Base-by-base conservation (phyloP, 2,888 invertebrate species). In the Trachelus iudaicus region DNA sequence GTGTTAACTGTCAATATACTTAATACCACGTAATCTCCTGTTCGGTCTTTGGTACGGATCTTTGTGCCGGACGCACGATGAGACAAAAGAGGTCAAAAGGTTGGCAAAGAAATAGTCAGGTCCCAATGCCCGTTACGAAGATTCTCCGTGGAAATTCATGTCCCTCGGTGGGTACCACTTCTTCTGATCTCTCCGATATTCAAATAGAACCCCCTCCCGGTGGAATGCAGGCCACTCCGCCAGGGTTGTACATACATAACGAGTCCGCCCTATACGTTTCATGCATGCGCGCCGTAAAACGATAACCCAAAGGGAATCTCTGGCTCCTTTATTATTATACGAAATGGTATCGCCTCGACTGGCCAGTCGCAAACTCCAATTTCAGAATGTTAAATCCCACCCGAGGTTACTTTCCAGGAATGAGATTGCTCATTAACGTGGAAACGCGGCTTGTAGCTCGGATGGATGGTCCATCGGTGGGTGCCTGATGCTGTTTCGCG, bases 141-240 rank as follows among this genome's bases (percentile, higher is more conserved):
- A 56, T 68, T 33, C 34, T 31, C 34, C 73, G 79, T 78, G 79
- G 82, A 85, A 83, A 84, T 81, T 77, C 56, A 15, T 23, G 56
- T 56, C 23, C 23, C 56, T 56, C 56, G 73, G 69, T 75, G 77
- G 73, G 69, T 75, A 81, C 71, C 81, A 79, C 77, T 78, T 74
- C 77, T 80, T 75, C 83, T 81, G 85, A 86, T 86, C 82, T 56
- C 77, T 81, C 82, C 83, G 87, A 87, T 87, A 88, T 89, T 87
- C 86, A 87, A 87, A 87, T 87, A 83, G n/a, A 79, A 82, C 73
- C 79, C 81, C 76, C 80, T 83, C 81, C 80, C 76, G 30, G 73
- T 80, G 85, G 86, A 88, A 88, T 88, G 86, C 85, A 83, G 83
- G 80, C 85, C 83, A 84, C 82, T 83, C 77, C 73, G 73, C 79